Percentiles rank a stretch among this genome's conserved stretches.
Evolutionary conservation across 2,797 vertebrate genomes (phyloP).

Genomic region (Ciconia nigra): DNA sequence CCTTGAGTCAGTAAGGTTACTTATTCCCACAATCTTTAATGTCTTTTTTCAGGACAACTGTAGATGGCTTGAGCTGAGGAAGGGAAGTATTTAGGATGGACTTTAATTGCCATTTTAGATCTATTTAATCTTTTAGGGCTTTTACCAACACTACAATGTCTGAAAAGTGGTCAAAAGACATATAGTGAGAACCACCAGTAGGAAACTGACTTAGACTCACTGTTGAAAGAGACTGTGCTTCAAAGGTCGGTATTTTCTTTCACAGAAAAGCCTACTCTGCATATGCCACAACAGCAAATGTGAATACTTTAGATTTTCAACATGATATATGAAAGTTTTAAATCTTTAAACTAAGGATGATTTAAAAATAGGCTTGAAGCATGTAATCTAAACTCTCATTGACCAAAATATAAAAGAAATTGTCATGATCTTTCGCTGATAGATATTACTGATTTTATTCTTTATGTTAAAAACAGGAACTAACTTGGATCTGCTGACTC

Average conservation of each 20-base stretch:
- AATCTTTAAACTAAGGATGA: not conserved
- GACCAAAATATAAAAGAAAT: not conserved
- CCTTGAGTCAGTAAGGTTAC: not conserved
- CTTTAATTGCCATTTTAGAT: not conserved
- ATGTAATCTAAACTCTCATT: not conserved
- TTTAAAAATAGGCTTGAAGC: not conserved
- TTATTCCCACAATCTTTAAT: not conserved
- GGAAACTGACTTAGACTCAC: not conserved
- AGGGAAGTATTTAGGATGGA: not conserved
- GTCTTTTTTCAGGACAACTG: not conserved
- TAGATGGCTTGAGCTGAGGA: not conserved
- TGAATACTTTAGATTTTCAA: not conserved
- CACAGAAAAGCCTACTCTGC: not conserved
- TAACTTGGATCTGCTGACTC: not conserved
- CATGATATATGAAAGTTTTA: not conserved
- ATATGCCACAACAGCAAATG: not conserved
- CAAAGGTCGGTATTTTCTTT: not conserved
- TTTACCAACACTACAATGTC: not conserved
- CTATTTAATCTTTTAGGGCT: not conserved
- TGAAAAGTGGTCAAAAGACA: not conserved
- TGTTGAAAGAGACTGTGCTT: not conserved
- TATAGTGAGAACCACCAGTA: not conserved
- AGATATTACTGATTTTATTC: not conserved
- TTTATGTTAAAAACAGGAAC: not conserved
- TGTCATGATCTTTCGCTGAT: not conserved